Percentiles rank a stretch among this genome's conserved stretches.
Evolutionary conservation across 2,113 vertebrate genomes (phyloP).

Genomic region (Glaucidium brasilianum): DNA sequence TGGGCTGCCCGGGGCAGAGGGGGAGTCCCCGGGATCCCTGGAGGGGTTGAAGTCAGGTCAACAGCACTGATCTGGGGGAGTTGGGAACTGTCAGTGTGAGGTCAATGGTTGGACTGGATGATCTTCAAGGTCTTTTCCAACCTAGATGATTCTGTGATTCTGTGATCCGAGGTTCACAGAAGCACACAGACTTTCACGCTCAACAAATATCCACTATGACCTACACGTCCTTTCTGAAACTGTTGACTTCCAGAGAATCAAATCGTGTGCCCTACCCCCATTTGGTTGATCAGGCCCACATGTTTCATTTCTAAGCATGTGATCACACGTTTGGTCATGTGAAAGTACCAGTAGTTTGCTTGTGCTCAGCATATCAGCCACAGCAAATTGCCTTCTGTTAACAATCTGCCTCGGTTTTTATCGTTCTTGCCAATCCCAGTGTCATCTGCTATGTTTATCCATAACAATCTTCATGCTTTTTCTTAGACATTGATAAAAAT

Average conservation of each 20-base stretch:
- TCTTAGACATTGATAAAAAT: neutral
- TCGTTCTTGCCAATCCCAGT: neutral
- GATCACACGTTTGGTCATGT: neutral
- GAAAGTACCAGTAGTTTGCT: neutral
- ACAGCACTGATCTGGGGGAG: no score
- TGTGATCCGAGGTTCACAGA: neutral
- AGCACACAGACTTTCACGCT: neutral
- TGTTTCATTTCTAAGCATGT: neutral
- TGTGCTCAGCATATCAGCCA: neutral
- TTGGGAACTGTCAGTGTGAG: no score
- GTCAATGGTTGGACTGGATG: no score
- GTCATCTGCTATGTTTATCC: neutral
- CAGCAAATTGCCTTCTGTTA: neutral
- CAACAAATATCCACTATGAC: neutral
- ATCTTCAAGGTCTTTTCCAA: no score
- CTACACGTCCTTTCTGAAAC: neutral
- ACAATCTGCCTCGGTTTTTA: neutral
- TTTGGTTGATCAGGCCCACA: neutral
- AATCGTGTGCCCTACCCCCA: rapidly evolving
- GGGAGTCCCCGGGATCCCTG: no score
- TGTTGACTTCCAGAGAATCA: neutral
- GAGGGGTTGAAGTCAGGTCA: no score
- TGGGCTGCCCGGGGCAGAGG: no score
- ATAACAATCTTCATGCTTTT: neutral
- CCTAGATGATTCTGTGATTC: no score